These are phyloP conservation scores for Rhagoletis zephyria DNA, from an alignment of 1,140 invertebrate species.

Conservation along the genomic window DNA sequence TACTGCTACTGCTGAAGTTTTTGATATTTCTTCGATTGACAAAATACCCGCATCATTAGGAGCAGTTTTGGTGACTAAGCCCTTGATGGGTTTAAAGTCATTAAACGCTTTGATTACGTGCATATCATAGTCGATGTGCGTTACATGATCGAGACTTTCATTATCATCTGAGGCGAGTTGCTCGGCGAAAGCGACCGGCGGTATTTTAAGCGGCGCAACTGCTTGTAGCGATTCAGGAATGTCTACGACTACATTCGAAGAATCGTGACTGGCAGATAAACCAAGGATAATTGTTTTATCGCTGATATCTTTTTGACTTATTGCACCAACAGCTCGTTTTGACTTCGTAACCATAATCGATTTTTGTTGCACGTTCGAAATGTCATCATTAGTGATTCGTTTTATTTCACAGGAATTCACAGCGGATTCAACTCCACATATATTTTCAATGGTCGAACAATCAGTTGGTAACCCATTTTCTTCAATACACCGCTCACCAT, in stretches of 20 bases:
- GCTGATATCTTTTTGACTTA: too few species aligned
- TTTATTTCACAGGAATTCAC: too few species aligned
- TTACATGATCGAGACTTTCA: background rate
- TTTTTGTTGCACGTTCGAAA: too few species aligned
- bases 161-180: background rate
- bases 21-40: background rate
- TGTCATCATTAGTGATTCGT: too few species aligned
- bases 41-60: background rate
- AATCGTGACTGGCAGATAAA: background rate
- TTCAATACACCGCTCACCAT: background rate
- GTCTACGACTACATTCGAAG: background rate
- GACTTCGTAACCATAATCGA: too few species aligned
- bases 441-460: background rate
- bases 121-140: background rate
- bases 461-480: background rate
- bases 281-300: too few species aligned
- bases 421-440: too few species aligned
- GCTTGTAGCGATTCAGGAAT: background rate
- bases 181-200: background rate
- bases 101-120: background rate
- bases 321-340: too few species aligned
- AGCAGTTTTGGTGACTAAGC: too few species aligned
- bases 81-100: background rate
- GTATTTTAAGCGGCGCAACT: background rate
- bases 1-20: background rate